Evolutionary conservation across 23 tunicate species (phyloP).

Genomic region (Ascidia mentula): DNA sequence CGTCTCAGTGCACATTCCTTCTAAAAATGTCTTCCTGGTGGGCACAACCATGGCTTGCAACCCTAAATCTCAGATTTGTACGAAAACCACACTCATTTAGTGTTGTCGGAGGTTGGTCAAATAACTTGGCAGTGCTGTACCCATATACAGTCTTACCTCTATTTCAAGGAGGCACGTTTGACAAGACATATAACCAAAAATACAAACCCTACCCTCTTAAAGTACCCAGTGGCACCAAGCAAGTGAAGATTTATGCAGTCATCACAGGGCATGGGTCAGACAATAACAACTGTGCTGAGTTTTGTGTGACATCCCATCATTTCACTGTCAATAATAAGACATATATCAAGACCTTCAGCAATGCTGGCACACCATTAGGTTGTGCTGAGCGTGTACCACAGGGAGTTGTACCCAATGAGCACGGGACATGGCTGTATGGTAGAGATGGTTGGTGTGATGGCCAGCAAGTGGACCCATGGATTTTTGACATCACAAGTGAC

Average conservation of each 20-base stretch:
- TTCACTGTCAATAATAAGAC: conserved; percentile 29
- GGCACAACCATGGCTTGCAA: conserved; percentile 56
- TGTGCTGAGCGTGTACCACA: conserved; percentile 56
- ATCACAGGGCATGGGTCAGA: conserved; percentile 70
- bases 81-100: neutral
- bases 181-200: conserved; percentile 41
- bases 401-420: conserved; percentile 66
- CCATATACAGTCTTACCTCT: conserved; percentile 27
- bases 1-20: conserved; percentile 24
- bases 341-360: conserved; percentile 28
- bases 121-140: neutral
- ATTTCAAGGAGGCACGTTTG: conserved; percentile 51
- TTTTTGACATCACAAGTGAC: conserved; percentile 37
- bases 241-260: conserved; percentile 33
- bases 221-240: neutral
- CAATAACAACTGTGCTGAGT: conserved; percentile 50
- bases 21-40: conserved; percentile 49
- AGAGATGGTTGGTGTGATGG: conserved; percentile 78
- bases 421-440: conserved; percentile 76
- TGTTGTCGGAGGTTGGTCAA: neutral
- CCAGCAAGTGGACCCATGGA: conserved; percentile 58
- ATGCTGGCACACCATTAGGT: conserved; percentile 61
- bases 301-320: conserved; percentile 51
- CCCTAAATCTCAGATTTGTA: conserved; percentile 29
- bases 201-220: conserved; percentile 22